These are phyloP conservation scores for Holacanthella duospinosa DNA, from an alignment of 2,888 invertebrate species.

Conservation along the genomic window DNA sequence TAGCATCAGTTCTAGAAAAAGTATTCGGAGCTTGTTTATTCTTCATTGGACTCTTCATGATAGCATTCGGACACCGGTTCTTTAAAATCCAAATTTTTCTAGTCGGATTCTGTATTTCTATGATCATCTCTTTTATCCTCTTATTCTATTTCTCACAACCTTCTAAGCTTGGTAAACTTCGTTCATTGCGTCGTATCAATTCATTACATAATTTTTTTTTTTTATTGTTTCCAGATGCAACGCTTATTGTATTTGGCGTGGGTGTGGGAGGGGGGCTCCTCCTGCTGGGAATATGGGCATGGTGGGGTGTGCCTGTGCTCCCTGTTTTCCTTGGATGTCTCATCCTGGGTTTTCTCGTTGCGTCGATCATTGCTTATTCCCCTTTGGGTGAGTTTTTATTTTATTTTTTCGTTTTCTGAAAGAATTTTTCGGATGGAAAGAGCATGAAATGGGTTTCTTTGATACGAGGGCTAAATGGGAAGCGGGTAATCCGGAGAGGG, in stretches of 20 bases:
- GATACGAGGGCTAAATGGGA: neutral
- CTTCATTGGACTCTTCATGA: conserved; percentile 53
- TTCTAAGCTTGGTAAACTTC: conserved; percentile 29
- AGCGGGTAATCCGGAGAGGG: too few relatives aligned
- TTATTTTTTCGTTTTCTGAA: too few relatives aligned
- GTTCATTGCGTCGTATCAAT: too few relatives aligned
- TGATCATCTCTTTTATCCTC: conserved; percentile 49
- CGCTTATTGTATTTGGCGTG: conserved; percentile 47
- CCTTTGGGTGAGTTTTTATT: conserved; percentile 53
- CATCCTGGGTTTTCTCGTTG: conserved; percentile 52
- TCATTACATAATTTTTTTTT: neutral
- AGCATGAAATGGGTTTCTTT: neutral
- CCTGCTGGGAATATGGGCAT: conserved; percentile 55
- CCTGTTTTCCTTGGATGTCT: conserved; percentile 52
- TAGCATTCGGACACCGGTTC: conserved; percentile 55
- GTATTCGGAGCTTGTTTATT: conserved; percentile 48
- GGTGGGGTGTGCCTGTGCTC: conserved; percentile 51
- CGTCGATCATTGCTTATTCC: conserved; percentile 50
- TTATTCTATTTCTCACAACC: conserved; percentile 36
- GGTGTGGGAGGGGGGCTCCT: conserved; percentile 52
- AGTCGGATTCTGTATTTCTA: conserved; percentile 51
- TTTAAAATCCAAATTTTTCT: conserved; percentile 54
- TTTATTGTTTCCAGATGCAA: conserved; percentile 43
- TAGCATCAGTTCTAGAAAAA: conserved; percentile 44
- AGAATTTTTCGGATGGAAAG: neutral